Evolutionary conservation across 2,113 vertebrate genomes (phyloP), one percentile per base, ranked within the genome.

Genomic region (Hiodon tergisus): DNA sequence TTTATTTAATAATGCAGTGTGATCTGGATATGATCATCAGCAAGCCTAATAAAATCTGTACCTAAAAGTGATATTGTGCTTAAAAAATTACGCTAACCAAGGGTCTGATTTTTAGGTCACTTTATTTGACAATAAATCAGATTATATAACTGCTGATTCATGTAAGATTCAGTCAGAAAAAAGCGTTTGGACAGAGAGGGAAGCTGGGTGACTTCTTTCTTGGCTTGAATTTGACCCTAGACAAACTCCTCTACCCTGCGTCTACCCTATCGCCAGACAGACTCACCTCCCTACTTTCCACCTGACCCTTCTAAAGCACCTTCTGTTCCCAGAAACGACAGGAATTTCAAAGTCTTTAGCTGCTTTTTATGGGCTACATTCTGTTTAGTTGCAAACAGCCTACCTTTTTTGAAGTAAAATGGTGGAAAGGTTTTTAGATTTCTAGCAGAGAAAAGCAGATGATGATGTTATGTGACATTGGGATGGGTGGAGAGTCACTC

Each of bases 271-370:
- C 54, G 16, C 54, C 31, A 68, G 55, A 67, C 62, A 48, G 65
- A 57, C 14, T 67, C 17, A 57, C 50, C 14, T 3, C 16, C 60
- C 47, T 59, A 58, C 50, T 69, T 69, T 69, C 57, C 52, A 46
- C 58, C 74, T 54, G 67, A 76, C 62, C 67, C 69, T 69, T 31
- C 31, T 31, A 31, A 31, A 31, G 31, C 11, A 69, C 50, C 74
- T 50, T 4, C 48, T 17, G 4, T 55, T 69, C 58, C 59, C 65
- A 8, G 4, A 68, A 75, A 50, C 58, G 54, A 4, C 74, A 46
- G 9, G 31, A 53, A 13, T 9, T 51, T 55, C 55, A 6, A 6
- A 60, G n/a, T 51, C 62, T 3, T 48, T 67, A 5, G 17, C 5
- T 48, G 72, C 69, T 54, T 10, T 58, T 16, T 71, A 31, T 31